Evolutionary conservation across 2,888 invertebrate genomes (phyloP), one percentile per base, ranked within the genome.

Genomic region (Mesoligia furuncula): DNA sequence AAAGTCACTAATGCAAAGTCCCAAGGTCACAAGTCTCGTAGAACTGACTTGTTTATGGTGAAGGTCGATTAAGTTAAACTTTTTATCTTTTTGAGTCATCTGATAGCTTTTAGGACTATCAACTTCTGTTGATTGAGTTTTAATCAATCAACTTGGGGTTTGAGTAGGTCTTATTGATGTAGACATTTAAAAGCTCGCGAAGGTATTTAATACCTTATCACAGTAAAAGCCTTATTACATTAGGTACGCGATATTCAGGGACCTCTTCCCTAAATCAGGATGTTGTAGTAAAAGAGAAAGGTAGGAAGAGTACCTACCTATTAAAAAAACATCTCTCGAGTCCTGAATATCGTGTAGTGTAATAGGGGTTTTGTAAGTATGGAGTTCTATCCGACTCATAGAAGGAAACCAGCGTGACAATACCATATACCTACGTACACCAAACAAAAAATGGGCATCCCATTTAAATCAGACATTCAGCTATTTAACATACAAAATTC

Each of bases 401-500:
- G 27, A 45, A 45, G 11, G 11, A 13, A 45, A 45, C 45, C 27
- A 48, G 20, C 45, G 20, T 67, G 45, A 48, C 27, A 48, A 67
- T 20, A 27, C 15, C 24, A 39, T n/a, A 24, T 36, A 7, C 3
- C n/a, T 17, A 66, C 11, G 11, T 65, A n/a, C 5, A n/a, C 24
- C 20, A 2, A 31, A n/a, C 17, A n/a, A n/a, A 77, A 74, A 74
- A 86, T 72, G 27, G 61, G 13, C 59, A 65, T 84, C 36, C 42
- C 42, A 68, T 79, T 77, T 61, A 64, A 69, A 80, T 24, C 13
- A 67, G 71, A 75, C 68, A 74, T 73, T 78, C 57, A 78, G 45
- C 24, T 62, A 85, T 81, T 69, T 62, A 74, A 66, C 72, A 74
- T 79, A 77, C 79, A 85, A 78, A 85, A 86, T 80, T 73, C 57